phyloP scores from a whole-genome alignment of 2,888 invertebrate species.

The Trissolcus brochymenae region DNA sequence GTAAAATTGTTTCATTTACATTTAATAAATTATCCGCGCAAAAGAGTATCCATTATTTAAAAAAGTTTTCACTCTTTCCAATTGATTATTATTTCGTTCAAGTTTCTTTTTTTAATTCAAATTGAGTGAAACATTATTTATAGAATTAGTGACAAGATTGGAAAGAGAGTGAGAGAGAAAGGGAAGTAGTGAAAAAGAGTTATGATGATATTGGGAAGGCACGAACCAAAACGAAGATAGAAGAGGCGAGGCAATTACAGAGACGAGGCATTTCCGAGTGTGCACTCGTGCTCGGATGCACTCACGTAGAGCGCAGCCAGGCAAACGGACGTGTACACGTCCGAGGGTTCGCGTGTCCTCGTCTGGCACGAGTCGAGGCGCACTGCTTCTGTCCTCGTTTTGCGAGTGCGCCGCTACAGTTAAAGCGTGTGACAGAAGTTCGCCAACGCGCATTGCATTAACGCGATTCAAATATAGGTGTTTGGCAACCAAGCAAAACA shows the following conservation, averaged over 20 bases:
- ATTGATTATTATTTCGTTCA: neutral
- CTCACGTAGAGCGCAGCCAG: conserved; percentile 17
- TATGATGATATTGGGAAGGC: conserved; percentile 24
- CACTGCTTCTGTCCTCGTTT: conserved; percentile 18
- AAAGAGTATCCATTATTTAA: neutral
- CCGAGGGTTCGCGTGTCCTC: conserved; percentile 11
- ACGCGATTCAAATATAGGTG: conserved; percentile 52
- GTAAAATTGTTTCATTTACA: neutral
- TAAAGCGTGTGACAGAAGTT: conserved; percentile 45
- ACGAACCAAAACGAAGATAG: conserved; percentile 51
- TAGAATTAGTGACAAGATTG: neutral
- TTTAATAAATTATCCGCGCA: neutral
- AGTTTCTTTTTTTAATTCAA: neutral
- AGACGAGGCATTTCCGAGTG: conserved; percentile 54
- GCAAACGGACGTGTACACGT: conserved; percentile 10
- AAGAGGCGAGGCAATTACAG: conserved; percentile 44
- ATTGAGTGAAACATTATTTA: conserved; percentile 9
- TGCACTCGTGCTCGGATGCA: conserved; percentile 50
- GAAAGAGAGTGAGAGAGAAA: neutral
- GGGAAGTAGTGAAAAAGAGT: conserved; percentile 6
- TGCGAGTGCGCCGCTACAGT: conserved; percentile 8
- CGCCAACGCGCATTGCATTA: conserved; percentile 49
- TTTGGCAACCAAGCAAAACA: conserved; percentile 52
- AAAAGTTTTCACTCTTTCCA: neutral
- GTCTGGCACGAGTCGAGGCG: conserved; percentile 12